Evolutionary conservation across 2,113 vertebrate genomes (phyloP).

Genomic region (Ceyx cyanopectus): DNA sequence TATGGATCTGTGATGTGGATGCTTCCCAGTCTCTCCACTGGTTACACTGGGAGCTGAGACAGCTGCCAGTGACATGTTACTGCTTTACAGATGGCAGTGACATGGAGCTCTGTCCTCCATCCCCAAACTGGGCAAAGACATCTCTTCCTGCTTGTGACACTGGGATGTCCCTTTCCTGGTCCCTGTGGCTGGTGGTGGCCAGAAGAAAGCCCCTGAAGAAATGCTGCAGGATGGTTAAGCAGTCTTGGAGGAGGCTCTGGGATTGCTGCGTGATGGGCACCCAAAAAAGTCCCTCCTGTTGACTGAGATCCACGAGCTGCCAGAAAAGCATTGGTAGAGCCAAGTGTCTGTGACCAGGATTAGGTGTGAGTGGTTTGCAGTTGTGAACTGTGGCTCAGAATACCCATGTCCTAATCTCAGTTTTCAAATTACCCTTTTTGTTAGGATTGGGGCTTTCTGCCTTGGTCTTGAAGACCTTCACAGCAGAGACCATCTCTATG

Average conservation of each 20-base stretch:
- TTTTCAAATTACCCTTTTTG: background rate
- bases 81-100: background rate
- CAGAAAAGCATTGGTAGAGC: background rate
- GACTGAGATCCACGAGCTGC: background rate
- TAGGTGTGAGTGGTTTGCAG: background rate
- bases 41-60: background rate
- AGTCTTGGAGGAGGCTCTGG: background rate
- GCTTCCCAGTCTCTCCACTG: background rate
- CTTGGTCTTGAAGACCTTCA: background rate
- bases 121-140: background rate
- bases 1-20: no score
- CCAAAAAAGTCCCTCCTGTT: background rate
- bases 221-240: background rate
- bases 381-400: background rate
- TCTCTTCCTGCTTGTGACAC: background rate
- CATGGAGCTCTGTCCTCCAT: background rate
- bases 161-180: background rate
- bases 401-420: background rate
- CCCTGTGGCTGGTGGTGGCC: background rate
- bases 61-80: background rate
- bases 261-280: background rate
- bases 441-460: background rate
- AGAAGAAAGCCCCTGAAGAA: background rate
- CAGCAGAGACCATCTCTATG: fast-evolving
- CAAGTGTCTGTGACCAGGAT: background rate